Percentiles rank a stretch among this genome's conserved stretches.
Evolutionary conservation across 2,797 vertebrate genomes (phyloP).

Genomic region (Petrocephalus schoutedeni): DNA sequence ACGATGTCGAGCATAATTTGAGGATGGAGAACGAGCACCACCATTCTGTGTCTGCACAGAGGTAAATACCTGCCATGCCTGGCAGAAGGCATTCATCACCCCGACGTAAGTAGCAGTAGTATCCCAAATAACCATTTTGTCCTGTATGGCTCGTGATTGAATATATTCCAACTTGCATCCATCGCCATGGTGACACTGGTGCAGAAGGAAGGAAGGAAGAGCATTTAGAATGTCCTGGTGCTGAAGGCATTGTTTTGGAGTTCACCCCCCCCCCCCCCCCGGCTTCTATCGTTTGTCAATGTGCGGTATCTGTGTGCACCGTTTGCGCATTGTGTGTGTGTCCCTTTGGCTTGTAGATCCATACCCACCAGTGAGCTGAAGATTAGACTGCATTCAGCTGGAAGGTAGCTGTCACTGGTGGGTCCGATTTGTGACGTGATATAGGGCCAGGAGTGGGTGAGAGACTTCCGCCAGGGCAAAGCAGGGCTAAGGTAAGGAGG

Average conservation of each 20-base stretch:
- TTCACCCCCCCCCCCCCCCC: background rate
- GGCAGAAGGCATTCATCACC: background rate
- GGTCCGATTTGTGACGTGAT: background rate
- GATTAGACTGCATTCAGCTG: background rate
- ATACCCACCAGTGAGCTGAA: background rate
- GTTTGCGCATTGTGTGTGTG: background rate
- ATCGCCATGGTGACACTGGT: background rate
- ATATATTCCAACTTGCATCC: background rate
- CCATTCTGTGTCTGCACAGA: background rate
- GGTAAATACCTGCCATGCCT: background rate
- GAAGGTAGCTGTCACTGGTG: background rate
- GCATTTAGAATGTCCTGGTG: background rate
- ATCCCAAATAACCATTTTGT: background rate
- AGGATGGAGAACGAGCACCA: background rate
- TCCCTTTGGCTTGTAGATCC: background rate
- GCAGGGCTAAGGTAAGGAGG: background rate
- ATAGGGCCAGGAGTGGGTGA: background rate
- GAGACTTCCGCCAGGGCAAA: background rate
- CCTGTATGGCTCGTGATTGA: background rate
- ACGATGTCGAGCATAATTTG: background rate
- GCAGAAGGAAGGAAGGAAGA: background rate
- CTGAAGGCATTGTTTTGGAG: background rate
- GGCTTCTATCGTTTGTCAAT: background rate
- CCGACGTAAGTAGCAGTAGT: background rate
- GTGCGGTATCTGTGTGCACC: background rate